Evolutionary conservation across 2,797 vertebrate genomes (phyloP).

Genomic region (Aplochiton taeniatus): DNA sequence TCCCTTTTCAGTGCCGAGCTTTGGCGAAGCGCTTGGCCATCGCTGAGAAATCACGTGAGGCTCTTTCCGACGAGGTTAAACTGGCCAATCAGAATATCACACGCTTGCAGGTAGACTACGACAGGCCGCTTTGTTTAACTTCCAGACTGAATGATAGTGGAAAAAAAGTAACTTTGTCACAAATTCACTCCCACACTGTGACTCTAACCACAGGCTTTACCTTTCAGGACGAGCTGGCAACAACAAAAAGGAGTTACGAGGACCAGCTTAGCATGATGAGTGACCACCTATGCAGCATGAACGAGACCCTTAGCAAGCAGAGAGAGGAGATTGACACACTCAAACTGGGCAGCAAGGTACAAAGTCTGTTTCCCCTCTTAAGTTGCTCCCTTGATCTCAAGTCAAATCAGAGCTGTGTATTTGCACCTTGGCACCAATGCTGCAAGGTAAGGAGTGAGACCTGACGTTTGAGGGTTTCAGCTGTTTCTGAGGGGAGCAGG

Average conservation of each 20-base stretch:
- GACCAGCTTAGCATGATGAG: conserved; percentile 99
- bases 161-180: not conserved
- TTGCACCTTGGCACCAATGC: too few relatives aligned
- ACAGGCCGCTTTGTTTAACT: conserved; percentile 26
- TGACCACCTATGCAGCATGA: conserved; percentile 98
- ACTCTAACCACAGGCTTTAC: not conserved
- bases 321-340: conserved; percentile 96
- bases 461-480: conserved; percentile 8
- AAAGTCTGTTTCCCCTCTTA: not conserved
- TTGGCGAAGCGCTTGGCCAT: conserved; percentile 90
- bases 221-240: conserved; percentile 90
- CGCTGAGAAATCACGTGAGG: conserved; percentile 90
- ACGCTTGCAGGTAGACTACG: conserved; percentile 85
- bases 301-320: conserved; percentile 95
- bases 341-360: conserved; percentile 91
- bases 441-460: too few relatives aligned
- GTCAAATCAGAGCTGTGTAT: too few relatives aligned
- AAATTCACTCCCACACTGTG: not conserved
- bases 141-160: not conserved
- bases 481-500: conserved; percentile 34
- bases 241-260: conserved; percentile 97
- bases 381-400: too few relatives aligned
- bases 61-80: conserved; percentile 83
- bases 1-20: conserved; percentile 85
- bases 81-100: conserved; percentile 89